phyloP scores from a whole-genome alignment of 2,888 invertebrate species.

The Aphidius colemani region DNA sequence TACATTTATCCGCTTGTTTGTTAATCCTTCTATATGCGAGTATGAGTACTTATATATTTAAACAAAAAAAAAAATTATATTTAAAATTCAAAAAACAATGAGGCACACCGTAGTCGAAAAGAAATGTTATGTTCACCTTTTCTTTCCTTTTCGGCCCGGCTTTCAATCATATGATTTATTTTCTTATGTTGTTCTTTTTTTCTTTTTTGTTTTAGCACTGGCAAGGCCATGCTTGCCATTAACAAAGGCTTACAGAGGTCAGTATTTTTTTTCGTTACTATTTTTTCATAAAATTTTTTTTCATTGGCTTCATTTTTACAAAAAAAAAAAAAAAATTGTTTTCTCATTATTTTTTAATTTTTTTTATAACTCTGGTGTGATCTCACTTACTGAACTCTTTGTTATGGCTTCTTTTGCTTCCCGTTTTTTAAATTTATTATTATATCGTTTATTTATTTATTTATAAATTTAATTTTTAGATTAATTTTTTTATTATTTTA shows the following conservation, averaged over 20 bases:
- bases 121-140: conserved; percentile 30
- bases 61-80: conserved; percentile 24
- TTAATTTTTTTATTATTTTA: neutral
- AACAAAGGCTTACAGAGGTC: conserved; percentile 84
- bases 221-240: conserved; percentile 83
- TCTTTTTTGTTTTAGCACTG: conserved; percentile 73
- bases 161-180: conserved; percentile 48
- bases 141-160: conserved; percentile 41
- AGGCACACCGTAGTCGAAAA: conserved; percentile 31
- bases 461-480: conserved; percentile 31
- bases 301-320: conserved; percentile 25
- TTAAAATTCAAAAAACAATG: conserved; percentile 26
- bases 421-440: conserved; percentile 25
- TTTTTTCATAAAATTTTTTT: conserved; percentile 37
- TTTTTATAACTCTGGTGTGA: conserved; percentile 25
- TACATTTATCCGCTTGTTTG: conserved; percentile 22
- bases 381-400: conserved; percentile 28
- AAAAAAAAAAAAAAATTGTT: neutral
- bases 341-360: conserved; percentile 20
- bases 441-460: conserved; percentile 32
- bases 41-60: conserved; percentile 22
- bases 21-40: conserved; percentile 29
- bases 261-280: conserved; percentile 64
- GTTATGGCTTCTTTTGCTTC: conserved; percentile 38
- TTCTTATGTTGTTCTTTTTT: conserved; percentile 62